Evolutionary conservation across 2,113 vertebrate species (phyloP).

Genomic region (Fregetta grallaria): DNA sequence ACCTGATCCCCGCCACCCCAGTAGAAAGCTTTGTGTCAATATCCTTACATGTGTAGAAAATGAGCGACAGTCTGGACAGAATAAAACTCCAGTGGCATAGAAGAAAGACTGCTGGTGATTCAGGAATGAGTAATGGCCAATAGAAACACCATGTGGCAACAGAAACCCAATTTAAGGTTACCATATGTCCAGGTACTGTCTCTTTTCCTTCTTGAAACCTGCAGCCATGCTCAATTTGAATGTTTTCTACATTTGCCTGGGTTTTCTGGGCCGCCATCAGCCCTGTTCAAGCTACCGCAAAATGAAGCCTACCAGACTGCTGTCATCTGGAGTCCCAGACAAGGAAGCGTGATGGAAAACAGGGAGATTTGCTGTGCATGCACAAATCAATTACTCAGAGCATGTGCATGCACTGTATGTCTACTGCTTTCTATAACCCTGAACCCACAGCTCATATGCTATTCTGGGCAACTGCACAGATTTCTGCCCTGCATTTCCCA

Average conservation of each 20-base stretch:
- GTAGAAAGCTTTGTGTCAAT: background rate
- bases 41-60: background rate
- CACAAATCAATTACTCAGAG: background rate
- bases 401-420: background rate
- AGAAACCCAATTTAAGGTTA: background rate
- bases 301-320: background rate
- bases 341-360: background rate
- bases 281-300: background rate
- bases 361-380: background rate
- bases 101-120: background rate
- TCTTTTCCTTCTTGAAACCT: background rate
- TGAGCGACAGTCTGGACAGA: background rate
- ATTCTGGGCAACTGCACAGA: background rate
- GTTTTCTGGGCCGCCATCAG: background rate
- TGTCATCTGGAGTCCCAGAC: background rate
- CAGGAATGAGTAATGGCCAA: conserved; percentile 21
- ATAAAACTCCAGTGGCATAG: background rate
- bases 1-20: background rate
- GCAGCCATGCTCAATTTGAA: background rate
- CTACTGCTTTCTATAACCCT: background rate
- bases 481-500: background rate
- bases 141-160: background rate
- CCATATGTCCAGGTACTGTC: background rate
- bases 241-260: background rate
- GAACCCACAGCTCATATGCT: background rate